Evolutionary conservation across 2,797 vertebrate genomes (phyloP).

Genomic region (Falco novaeseelandiae): DNA sequence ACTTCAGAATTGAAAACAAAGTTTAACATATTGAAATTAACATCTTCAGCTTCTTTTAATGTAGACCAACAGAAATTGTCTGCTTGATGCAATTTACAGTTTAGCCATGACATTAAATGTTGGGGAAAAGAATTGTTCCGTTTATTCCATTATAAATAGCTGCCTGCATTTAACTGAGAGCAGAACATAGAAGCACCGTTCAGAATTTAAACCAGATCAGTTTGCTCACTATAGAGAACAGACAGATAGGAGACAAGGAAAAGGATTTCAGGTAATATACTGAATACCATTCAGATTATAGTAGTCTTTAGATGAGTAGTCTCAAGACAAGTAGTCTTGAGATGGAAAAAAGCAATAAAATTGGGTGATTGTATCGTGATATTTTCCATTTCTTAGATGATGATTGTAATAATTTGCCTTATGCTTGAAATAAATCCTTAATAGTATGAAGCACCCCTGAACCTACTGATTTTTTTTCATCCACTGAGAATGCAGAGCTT

Average conservation of each 20-base stretch:
- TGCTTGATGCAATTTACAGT: background rate
- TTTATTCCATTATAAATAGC: background rate
- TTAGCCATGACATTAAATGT: background rate
- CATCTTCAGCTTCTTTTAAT: background rate
- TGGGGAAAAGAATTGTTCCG: background rate
- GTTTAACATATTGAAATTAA: background rate
- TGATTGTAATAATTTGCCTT: background rate
- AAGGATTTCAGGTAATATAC: constrained; percentile 76
- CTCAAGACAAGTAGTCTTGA: background rate
- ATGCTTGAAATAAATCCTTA: background rate
- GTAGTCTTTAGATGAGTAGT: background rate
- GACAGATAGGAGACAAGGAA: constrained; percentile 88
- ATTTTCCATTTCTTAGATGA: background rate
- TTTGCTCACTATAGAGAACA: constrained; percentile 84
- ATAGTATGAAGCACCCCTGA: background rate
- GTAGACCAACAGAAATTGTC: background rate
- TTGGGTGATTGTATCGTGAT: background rate
- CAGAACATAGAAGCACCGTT: constrained; percentile 68
- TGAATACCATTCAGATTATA: background rate
- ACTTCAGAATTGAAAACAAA: background rate
- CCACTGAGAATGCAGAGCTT: background rate
- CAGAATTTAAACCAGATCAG: constrained; percentile 71
- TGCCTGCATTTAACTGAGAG: background rate
- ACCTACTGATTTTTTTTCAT: background rate
- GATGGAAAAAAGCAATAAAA: background rate